phyloP scores from a whole-genome alignment of 2,888 invertebrate species.

The Ariolimax columbianus region DNA sequence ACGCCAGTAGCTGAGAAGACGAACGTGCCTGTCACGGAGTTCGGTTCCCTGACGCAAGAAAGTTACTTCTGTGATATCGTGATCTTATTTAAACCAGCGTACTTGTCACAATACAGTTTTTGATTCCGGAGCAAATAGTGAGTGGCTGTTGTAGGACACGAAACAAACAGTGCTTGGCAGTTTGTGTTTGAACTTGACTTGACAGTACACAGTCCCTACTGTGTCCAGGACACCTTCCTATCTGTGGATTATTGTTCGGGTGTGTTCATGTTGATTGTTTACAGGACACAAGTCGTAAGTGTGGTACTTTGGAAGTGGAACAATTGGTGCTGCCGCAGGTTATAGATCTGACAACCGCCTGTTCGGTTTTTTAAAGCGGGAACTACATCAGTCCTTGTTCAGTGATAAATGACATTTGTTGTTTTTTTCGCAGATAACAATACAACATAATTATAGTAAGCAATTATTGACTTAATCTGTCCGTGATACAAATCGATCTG shows the following conservation, averaged over 20 bases:
- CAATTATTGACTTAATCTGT: too few relatives aligned
- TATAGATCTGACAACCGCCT: too few relatives aligned
- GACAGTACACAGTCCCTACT: constrained; percentile 4
- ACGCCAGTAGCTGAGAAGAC: neutral
- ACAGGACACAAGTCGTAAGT: neutral
- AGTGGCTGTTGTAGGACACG: constrained; percentile 3
- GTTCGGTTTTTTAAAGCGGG: too few relatives aligned
- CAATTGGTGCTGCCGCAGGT: neutral
- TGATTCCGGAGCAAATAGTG: constrained; percentile 23
- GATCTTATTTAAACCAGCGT: constrained; percentile 32
- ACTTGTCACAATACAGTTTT: constrained; percentile 35
- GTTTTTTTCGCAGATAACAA: too few relatives aligned
- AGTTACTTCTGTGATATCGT: constrained; percentile 22
- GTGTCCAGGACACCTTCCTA: constrained; percentile 9
- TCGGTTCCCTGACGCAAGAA: constrained; percentile 17
- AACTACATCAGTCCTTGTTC: too few relatives aligned
- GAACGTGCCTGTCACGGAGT: neutral
- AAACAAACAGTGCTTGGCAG: constrained; percentile 9
- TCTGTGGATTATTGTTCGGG: constrained; percentile 32
- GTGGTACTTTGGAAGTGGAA: neutral
- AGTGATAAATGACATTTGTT: too few relatives aligned
- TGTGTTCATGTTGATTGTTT: neutral
- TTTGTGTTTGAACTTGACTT: constrained; percentile 6
- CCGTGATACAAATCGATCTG: too few relatives aligned
- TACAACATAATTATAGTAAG: too few relatives aligned